phyloP scores from a whole-genome alignment of 2,797 vertebrate genomes.

The Mallotus villosus region DNA sequence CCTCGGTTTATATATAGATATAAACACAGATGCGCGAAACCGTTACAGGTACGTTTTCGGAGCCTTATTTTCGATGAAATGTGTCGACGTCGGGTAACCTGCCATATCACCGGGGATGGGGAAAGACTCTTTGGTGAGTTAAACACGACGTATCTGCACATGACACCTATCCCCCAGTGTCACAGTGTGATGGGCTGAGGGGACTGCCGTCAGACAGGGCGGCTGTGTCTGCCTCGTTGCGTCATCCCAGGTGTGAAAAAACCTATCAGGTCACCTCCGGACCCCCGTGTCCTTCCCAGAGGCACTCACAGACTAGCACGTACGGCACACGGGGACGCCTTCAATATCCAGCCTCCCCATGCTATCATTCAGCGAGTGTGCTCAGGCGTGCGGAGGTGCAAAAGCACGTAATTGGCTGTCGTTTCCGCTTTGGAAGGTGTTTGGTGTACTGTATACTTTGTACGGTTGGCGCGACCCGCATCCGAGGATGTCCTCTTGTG shows the following conservation, averaged over 20 bases:
- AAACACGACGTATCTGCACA: background rate
- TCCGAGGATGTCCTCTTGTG: too few species aligned
- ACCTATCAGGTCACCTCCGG: background rate
- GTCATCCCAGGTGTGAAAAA: conserved; percentile 36
- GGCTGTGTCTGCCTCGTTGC: conserved; percentile 15
- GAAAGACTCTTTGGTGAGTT: background rate
- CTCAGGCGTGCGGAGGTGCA: too few species aligned
- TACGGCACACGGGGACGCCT: too few species aligned
- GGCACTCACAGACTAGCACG: background rate
- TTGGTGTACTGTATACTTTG: too few species aligned
- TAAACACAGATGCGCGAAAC: too few species aligned
- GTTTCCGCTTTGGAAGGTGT: too few species aligned
- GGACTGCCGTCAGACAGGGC: conserved; percentile 26
- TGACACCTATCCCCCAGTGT: conserved; percentile 32
- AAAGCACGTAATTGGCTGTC: too few species aligned
- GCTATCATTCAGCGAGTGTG: too few species aligned
- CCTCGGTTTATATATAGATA: background rate
- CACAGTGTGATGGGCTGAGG: conserved; percentile 27
- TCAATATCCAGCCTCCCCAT: background rate
- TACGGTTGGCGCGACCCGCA: too few species aligned
- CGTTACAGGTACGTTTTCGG: too few species aligned
- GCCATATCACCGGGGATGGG: background rate
- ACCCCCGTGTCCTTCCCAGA: too few species aligned
- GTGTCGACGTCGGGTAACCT: background rate
- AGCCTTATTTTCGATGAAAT: background rate